Evolutionary conservation across 2,888 invertebrate genomes (phyloP).

Genomic region (Stenurella melanura): DNA sequence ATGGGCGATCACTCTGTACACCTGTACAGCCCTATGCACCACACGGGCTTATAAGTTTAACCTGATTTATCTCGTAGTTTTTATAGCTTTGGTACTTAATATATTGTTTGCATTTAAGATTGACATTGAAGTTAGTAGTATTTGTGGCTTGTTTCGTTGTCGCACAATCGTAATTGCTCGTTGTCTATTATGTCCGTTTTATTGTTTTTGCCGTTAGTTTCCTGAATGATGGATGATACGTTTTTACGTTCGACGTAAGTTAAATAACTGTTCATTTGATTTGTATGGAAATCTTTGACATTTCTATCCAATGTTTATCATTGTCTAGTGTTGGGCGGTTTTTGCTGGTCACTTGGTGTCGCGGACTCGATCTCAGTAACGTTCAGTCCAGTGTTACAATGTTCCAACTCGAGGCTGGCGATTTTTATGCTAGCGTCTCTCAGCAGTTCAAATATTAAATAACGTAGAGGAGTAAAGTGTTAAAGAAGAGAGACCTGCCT

Average conservation of each 20-base stretch:
- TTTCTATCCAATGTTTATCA: constrained; percentile 7
- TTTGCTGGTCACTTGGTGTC: not conserved
- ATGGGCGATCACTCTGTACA: too few species aligned
- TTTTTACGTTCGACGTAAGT: constrained; percentile 30
- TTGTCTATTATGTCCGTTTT: constrained; percentile 15
- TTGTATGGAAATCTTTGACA: constrained; percentile 26
- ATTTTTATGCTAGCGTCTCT: too few species aligned
- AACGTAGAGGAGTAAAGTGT: too few species aligned
- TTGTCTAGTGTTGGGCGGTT: constrained; percentile 9
- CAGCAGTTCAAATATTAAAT: too few species aligned
- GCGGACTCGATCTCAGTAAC: too few species aligned
- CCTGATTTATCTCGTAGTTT: not conserved
- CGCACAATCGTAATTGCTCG: constrained; percentile 14
- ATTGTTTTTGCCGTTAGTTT: constrained; percentile 14
- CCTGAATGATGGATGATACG: constrained; percentile 25
- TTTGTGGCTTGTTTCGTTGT: constrained; percentile 10
- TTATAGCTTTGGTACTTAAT: not conserved
- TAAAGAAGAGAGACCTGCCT: too few species aligned
- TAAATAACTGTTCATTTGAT: constrained; percentile 34
- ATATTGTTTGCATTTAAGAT: not conserved
- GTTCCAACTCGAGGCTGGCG: too few species aligned
- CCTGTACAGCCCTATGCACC: too few species aligned
- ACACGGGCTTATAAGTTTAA: too few species aligned
- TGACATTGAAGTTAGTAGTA: not conserved
- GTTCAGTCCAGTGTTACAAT: too few species aligned